These are phyloP conservation scores for Drosophila rubida DNA, from an alignment of 2,888 invertebrate species.

Conservation along the genomic window DNA sequence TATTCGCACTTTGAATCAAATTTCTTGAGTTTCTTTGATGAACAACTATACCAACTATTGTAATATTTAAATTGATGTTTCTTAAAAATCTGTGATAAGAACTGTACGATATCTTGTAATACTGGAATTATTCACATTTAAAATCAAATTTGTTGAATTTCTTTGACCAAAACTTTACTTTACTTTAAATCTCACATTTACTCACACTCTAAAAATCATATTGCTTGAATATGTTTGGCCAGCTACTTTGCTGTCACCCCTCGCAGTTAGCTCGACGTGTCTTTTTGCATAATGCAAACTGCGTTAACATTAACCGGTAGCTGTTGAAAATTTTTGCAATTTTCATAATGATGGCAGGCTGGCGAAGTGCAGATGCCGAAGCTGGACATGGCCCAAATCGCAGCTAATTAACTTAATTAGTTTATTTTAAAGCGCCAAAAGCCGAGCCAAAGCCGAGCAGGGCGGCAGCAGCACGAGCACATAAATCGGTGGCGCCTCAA, in stretches of 20 bases:
- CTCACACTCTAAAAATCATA: too few species aligned
- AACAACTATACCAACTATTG: too few species aligned
- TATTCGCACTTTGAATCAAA: too few species aligned
- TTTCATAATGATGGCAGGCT: constrained; percentile 69
- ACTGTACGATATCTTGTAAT: too few species aligned
- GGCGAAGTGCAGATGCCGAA: constrained; percentile 11
- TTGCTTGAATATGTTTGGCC: too few species aligned
- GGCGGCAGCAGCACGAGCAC: constrained; percentile 11
- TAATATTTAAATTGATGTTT: too few species aligned
- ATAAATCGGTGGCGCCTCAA: constrained; percentile 50
- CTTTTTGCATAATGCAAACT: constrained; percentile 77
- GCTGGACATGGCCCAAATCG: constrained; percentile 55
- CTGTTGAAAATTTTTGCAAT: constrained; percentile 66
- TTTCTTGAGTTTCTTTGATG: too few species aligned
- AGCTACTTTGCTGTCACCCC: not conserved
- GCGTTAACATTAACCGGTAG: constrained; percentile 77
- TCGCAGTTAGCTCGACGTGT: constrained; percentile 35
- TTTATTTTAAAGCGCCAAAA: constrained; percentile 61
- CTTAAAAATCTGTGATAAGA: too few species aligned
- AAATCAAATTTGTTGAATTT: too few species aligned
- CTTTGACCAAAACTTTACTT: too few species aligned
- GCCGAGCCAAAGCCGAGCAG: not conserved
- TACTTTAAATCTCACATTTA: too few species aligned
- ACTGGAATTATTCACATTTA: too few species aligned
- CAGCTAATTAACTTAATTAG: constrained; percentile 77